Conservation (phyloP, 2,888 invertebrate genomes). For the Dexiosoma caninum region DNA sequence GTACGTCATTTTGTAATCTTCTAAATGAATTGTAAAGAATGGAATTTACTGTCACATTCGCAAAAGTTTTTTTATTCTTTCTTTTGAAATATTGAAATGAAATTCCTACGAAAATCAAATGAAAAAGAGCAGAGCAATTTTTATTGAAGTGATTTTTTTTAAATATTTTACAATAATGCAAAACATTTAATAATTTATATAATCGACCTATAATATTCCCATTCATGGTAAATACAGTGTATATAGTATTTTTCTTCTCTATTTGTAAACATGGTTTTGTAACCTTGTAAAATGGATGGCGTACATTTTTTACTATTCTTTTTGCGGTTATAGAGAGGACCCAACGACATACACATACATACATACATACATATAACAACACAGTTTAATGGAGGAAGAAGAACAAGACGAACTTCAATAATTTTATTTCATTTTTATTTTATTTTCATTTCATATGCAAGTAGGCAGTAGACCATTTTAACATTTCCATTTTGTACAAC, state of each 20-base stretch:
- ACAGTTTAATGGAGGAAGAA: not conserved
- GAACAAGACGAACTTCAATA: slow-evolving; percentile 24
- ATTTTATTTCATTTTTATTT: slow-evolving; percentile 46
- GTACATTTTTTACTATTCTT: not conserved
- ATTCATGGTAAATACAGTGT: not conserved
- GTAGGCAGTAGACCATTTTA: not conserved
- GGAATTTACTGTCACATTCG: not conserved
- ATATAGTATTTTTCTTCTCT: not conserved
- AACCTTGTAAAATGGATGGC: not conserved
- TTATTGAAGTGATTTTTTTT: not conserved
- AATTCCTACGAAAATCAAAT: not conserved
- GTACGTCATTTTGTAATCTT: not conserved
- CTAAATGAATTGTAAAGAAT: not conserved
- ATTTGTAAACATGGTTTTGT: not conserved
- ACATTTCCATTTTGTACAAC: not conserved
- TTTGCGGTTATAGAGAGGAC: not conserved
- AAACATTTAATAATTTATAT: not conserved
- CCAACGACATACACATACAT: not conserved
- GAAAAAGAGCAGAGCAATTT: not conserved
- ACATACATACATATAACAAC: too few species aligned
- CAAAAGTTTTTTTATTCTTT: not conserved
- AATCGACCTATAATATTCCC: too few species aligned
- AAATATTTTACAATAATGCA: not conserved
- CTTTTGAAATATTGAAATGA: not conserved
- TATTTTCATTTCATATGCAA: slow-evolving; percentile 39